phyloP scores from a whole-genome alignment of 2,888 invertebrate species.

The Pristionchus fissidentatus region DNA sequence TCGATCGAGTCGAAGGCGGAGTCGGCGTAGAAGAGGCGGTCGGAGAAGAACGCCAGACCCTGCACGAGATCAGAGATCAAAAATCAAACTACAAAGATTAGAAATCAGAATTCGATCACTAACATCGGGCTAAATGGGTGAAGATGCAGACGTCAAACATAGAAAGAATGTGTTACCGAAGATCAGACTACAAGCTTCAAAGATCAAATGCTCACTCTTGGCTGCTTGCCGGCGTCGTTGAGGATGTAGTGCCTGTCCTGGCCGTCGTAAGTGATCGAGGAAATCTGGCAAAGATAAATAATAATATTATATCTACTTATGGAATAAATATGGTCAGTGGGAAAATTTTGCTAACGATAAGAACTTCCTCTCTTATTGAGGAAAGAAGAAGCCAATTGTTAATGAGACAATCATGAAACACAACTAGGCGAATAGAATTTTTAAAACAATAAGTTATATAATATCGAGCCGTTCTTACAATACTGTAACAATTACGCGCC shows the following conservation, averaged over 20 bases:
- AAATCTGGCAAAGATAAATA: slow-evolving; percentile 60
- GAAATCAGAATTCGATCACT: neutral
- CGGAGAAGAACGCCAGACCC: slow-evolving; percentile 71
- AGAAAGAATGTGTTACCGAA: neutral
- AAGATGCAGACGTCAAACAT: too few relatives aligned
- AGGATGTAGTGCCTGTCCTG: slow-evolving; percentile 74
- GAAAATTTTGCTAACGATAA: neutral
- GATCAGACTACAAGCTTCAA: neutral
- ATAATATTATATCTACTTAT: slow-evolving; percentile 9
- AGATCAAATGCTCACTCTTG: slow-evolving; percentile 53
- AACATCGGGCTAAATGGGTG: neutral
- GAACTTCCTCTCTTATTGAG: neutral
- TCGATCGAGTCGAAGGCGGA: slow-evolving; percentile 84
- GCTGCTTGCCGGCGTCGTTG: slow-evolving; percentile 73
- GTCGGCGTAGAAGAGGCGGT: slow-evolving; percentile 82
- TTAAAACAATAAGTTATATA: neutral
- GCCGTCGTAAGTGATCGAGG: slow-evolving; percentile 74
- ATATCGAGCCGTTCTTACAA: neutral
- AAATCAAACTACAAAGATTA: neutral
- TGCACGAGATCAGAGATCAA: slow-evolving; percentile 48
- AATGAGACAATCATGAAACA: neutral
- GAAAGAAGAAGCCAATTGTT: neutral
- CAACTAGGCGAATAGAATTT: neutral
- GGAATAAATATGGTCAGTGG: neutral
- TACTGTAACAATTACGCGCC: neutral